Evolutionary conservation across 2,113 vertebrate genomes (phyloP).

Genomic region (Numenius arquata): DNA sequence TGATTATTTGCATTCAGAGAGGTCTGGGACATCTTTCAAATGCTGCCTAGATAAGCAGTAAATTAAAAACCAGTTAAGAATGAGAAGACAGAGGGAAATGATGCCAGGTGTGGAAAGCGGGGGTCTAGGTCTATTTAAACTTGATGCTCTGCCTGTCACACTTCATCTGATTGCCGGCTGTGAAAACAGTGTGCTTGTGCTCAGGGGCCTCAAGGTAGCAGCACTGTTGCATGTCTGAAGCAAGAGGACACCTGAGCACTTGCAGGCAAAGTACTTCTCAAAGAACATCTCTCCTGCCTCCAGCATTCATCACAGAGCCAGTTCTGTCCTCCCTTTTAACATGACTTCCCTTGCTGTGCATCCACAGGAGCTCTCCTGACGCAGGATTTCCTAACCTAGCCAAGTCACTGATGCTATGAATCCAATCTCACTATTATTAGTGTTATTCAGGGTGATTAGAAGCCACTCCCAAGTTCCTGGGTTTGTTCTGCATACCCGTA

Average conservation of each 20-base stretch:
- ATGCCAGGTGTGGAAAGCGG: background rate
- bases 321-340: background rate
- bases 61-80: slow-evolving; percentile 30
- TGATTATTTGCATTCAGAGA: background rate
- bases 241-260: background rate
- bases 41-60: slow-evolving; percentile 9
- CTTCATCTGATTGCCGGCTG: background rate
- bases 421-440: background rate
- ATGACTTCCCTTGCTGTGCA: background rate
- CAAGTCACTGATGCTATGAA: background rate
- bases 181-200: slow-evolving; percentile 1
- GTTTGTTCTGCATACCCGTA: background rate
- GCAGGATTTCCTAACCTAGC: background rate
- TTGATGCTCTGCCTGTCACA: background rate
- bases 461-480: background rate
- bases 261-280: background rate
- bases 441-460: background rate
- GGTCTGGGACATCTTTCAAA: background rate
- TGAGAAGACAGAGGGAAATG: background rate
- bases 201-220: slow-evolving; percentile 27
- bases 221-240: slow-evolving; percentile 17
- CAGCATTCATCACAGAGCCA: background rate
- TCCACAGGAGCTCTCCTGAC: background rate
- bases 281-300: background rate
- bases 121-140: background rate